Percentiles rank a stretch among this genome's conserved stretches.
These are phyloP conservation scores for Gymnodraco acuticeps DNA, from an alignment of 2,797 vertebrate genomes.

Conservation along the genomic window DNA sequence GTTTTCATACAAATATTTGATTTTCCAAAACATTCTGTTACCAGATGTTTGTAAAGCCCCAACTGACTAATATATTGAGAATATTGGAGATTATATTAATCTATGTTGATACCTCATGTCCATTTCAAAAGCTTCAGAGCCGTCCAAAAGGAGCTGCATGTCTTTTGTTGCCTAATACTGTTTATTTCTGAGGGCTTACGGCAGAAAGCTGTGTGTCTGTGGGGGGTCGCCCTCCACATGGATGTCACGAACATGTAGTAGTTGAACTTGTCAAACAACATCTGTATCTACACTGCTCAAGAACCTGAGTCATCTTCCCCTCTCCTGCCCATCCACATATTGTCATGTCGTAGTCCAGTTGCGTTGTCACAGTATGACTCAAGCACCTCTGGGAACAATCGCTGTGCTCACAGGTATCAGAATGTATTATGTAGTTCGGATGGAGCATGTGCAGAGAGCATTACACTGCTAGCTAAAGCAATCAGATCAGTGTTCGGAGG, in stretches of 20 bases:
- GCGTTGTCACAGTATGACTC: slow-evolving; percentile 13
- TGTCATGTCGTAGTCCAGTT: background rate
- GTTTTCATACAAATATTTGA: slow-evolving; percentile 40
- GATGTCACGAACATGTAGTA: slow-evolving; percentile 39
- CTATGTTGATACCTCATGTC: slow-evolving; percentile 8
- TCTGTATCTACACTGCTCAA: slow-evolving; percentile 33
- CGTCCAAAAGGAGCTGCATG: background rate
- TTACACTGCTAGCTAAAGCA: slow-evolving; percentile 19
- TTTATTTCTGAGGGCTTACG: slow-evolving; percentile 9
- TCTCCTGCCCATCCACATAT: slow-evolving; percentile 6
- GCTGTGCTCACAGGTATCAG: slow-evolving; percentile 17
- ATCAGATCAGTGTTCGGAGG: slow-evolving; percentile 60
- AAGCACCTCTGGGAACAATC: background rate
- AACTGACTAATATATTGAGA: slow-evolving; percentile 20
- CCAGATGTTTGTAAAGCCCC: slow-evolving; percentile 45
- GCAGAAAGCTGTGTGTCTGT: background rate
- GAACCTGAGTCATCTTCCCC: slow-evolving; percentile 30
- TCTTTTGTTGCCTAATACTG: background rate
- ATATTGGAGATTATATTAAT: slow-evolving; percentile 13
- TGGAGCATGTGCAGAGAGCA: slow-evolving; percentile 13
- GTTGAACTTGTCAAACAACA: slow-evolving; percentile 66
- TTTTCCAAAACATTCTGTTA: slow-evolving; percentile 26
- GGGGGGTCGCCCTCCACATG: background rate
- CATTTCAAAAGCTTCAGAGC: slow-evolving; percentile 16
- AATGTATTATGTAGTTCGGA: background rate